Evolutionary conservation across 1,140 invertebrate genomes (phyloP).

Genomic region (Drosophila parvula): DNA sequence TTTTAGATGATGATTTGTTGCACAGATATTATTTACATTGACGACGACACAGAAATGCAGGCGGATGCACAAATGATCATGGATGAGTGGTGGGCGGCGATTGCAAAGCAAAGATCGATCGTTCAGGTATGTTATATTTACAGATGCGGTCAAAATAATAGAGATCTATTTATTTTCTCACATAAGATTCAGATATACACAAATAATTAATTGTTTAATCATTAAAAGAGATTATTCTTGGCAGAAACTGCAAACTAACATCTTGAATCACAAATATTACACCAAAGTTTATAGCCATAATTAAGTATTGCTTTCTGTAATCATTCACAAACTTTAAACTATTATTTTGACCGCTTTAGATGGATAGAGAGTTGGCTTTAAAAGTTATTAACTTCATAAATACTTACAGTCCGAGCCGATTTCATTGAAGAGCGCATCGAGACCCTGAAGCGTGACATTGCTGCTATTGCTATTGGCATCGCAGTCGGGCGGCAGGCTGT

Average conservation of each 20-base stretch:
- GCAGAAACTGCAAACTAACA: neutral
- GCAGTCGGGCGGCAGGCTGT: constrained; percentile 52
- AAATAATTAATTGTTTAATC: neutral
- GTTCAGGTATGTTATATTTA: constrained; percentile 9
- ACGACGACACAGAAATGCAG: constrained; percentile 1
- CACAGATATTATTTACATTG: constrained; percentile 46
- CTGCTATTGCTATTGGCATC: constrained; percentile 68
- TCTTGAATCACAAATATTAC: too few species aligned
- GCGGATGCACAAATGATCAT: constrained; percentile 16
- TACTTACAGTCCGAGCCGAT: constrained; percentile 71
- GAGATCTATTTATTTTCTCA: too few species aligned
- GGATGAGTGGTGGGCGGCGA: constrained; percentile 14
- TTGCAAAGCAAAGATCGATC: constrained; percentile 4
- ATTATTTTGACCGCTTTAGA: constrained; percentile 9
- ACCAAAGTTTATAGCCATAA: too few species aligned
- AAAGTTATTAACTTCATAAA: neutral
- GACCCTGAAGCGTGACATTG: constrained; percentile 60
- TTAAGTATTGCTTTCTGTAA: neutral
- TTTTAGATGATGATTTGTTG: neutral
- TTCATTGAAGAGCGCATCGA: constrained; percentile 65
- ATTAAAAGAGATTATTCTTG: neutral
- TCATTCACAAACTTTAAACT: neutral
- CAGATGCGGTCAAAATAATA: constrained; percentile 7
- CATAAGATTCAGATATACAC: too few species aligned
- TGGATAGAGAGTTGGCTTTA: too few species aligned